Base-by-base conservation (phyloP, 2,797 vertebrate species). In the Craterocephalus amniculus region DNA sequence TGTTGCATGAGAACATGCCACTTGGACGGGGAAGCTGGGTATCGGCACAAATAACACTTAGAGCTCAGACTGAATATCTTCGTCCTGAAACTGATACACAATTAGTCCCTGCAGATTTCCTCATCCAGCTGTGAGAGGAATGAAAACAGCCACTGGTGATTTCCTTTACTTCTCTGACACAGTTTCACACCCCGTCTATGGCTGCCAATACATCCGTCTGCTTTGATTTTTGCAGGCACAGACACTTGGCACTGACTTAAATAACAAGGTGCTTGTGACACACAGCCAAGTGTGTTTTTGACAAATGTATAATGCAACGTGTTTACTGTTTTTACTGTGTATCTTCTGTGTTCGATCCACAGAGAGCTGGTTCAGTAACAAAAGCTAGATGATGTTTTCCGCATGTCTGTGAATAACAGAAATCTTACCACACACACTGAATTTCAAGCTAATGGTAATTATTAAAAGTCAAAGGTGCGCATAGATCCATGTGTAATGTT, bases 281-380 rank as follows among this genome's bases (percentile, higher is more conserved):
- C 76, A 69, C 83, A 83, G 90, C 89, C 90, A 92, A 91, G 85
- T 85, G 74, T 87, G 75, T 81, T 83, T 89, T 89, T 89, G 83
- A 85, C 82, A 83, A 83, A 91, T 92, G 76, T 87, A 90, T 91
- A 92, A 91, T 91, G 88, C 79, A 91, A 32, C 74, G 70, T 89
- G 88, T 92, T 91, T 90, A 88, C 78, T 38, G 56, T 70, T 76
- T 76, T 74, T 54, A 70, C 71, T 76, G 78, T 74, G 60, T 81
- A 13, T 60, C 67, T 32, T 77, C 75, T 78, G 72, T 79, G 38
- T 40, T 72, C 48, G 60, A 56, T 74, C 85, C 79, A 16, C 66
- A 13, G 86, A 82, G 87, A 88, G 48, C 35, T 7, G 34, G 14
- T 66, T 84, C 67, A 55, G 64, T 67, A 84, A 86, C 76, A 84